Conservation (phyloP, 2,888 invertebrate genomes). For the Ochlodes sylvanus region DNA sequence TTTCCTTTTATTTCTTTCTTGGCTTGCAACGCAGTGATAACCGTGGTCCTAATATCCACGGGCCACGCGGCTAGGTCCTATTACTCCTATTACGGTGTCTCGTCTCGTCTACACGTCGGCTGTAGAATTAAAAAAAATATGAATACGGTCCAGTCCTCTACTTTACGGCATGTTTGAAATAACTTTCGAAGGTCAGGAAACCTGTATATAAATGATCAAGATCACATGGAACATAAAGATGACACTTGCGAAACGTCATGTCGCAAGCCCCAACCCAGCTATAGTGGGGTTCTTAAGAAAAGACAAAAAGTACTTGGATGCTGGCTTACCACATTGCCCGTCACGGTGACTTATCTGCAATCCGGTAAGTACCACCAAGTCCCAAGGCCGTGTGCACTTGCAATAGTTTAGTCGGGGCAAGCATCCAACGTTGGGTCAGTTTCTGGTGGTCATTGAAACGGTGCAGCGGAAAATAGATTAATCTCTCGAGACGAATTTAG, state of each 20-base stretch:
- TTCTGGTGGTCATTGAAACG: background rate
- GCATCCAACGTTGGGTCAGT: background rate
- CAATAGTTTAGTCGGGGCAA: background rate
- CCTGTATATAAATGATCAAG: no score
- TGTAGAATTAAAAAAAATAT: no score
- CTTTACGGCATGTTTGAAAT: no score
- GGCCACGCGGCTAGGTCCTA: no score
- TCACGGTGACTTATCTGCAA: slow-evolving; percentile 1
- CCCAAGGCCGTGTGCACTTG: background rate
- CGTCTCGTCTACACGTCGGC: no score
- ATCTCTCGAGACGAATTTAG: background rate
- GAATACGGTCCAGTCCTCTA: no score
- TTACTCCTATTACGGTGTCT: no score
- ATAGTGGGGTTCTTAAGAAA: background rate
- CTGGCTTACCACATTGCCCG: background rate
- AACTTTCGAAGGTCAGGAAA: no score
- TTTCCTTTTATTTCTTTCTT: no score
- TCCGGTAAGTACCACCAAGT: background rate
- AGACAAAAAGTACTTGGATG: background rate
- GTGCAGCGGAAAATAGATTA: background rate
- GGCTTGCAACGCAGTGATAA: no score
- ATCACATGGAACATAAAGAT: background rate
- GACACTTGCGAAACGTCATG: background rate
- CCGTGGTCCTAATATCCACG: no score
- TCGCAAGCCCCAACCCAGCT: background rate